Evolutionary conservation across 2,113 vertebrate species (phyloP).

Genomic region (Zeus faber): DNA sequence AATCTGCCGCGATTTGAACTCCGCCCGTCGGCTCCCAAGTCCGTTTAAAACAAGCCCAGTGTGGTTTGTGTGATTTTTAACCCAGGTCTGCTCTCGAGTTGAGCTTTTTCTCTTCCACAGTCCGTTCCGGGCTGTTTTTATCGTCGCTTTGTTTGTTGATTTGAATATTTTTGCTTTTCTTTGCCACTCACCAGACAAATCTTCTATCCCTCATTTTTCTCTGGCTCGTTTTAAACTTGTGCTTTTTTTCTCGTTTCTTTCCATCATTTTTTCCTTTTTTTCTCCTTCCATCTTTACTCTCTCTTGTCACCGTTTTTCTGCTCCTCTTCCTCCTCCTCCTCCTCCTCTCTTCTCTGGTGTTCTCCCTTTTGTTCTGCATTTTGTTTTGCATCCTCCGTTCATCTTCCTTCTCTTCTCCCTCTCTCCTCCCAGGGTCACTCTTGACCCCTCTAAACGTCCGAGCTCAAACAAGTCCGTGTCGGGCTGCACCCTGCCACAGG

Average conservation of each 20-base stretch:
- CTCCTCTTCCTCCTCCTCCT: slow-evolving; percentile 7
- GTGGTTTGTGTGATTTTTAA: slow-evolving; percentile 8
- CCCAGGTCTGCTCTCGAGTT: slow-evolving; percentile 50
- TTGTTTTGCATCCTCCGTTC: slow-evolving; percentile 48
- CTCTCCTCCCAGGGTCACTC: slow-evolving; percentile 87
- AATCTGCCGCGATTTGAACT: not conserved
- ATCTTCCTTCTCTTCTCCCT: slow-evolving; percentile 58
- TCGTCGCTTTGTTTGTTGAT: slow-evolving; percentile 63
- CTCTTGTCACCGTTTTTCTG: slow-evolving; percentile 27
- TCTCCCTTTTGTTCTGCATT: slow-evolving; percentile 33
- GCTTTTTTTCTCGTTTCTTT: slow-evolving; percentile 12
- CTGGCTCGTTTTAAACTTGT: slow-evolving; percentile 36
- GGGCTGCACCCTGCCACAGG: slow-evolving; percentile 90
- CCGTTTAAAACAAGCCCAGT: not conserved
- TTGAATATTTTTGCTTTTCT: slow-evolving; percentile 60
- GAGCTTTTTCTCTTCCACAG: slow-evolving; percentile 32
- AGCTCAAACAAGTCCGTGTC: slow-evolving; percentile 95
- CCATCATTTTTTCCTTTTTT: slow-evolving; percentile 5
- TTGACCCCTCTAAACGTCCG: slow-evolving; percentile 97
- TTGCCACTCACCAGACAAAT: slow-evolving; percentile 42
- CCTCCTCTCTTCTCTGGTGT: slow-evolving; percentile 31
- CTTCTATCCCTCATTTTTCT: slow-evolving; percentile 16
- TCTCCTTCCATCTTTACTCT: slow-evolving; percentile 10
- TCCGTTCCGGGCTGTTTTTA: slow-evolving; percentile 59
- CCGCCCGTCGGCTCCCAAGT: not conserved